phyloP scores from a whole-genome alignment of 2,113 vertebrate species.

The Brachionichthys hirsutus region DNA sequence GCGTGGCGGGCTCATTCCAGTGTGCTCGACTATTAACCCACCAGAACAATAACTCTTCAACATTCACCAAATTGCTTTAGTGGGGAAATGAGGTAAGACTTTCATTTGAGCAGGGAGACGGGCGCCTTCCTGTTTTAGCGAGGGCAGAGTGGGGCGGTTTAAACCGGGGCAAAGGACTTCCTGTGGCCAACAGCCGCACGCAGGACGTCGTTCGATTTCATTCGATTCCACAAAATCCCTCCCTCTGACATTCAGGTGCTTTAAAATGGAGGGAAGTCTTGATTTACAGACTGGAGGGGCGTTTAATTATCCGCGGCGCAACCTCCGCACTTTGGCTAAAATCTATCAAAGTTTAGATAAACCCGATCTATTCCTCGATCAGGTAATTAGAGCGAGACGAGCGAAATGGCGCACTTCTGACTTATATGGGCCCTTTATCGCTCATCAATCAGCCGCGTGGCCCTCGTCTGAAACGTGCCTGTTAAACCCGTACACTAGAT shows the following conservation, averaged over 20 bases:
- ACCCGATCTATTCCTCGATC: conserved; percentile 10
- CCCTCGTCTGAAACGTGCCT: neutral
- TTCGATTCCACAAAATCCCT: conserved; percentile 12
- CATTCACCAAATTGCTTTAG: no score
- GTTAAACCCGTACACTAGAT: neutral
- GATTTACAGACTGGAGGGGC: conserved; percentile 10
- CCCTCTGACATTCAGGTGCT: conserved; percentile 13
- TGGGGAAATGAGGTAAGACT: no score
- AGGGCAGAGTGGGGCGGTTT: no score
- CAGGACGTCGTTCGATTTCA: conserved; percentile 2
- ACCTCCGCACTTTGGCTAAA: conserved; percentile 9
- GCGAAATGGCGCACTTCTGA: neutral
- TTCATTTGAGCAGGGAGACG: no score
- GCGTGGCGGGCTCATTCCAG: no score
- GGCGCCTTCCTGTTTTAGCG: no score
- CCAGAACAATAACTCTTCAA: neutral
- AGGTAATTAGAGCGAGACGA: conserved; percentile 8
- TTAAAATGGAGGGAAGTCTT: conserved; percentile 10
- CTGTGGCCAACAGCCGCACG: neutral
- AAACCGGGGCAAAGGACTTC: no score
- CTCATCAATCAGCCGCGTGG: neutral
- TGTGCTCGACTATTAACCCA: neutral
- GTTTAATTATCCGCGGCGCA: conserved; percentile 23
- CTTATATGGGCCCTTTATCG: neutral
- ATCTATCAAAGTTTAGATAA: conserved; percentile 25